Percentiles rank a stretch among this genome's conserved stretches.
These are phyloP conservation scores for Sinella curviseta DNA, from an alignment of 1,140 invertebrate genomes.

Conservation along the genomic window DNA sequence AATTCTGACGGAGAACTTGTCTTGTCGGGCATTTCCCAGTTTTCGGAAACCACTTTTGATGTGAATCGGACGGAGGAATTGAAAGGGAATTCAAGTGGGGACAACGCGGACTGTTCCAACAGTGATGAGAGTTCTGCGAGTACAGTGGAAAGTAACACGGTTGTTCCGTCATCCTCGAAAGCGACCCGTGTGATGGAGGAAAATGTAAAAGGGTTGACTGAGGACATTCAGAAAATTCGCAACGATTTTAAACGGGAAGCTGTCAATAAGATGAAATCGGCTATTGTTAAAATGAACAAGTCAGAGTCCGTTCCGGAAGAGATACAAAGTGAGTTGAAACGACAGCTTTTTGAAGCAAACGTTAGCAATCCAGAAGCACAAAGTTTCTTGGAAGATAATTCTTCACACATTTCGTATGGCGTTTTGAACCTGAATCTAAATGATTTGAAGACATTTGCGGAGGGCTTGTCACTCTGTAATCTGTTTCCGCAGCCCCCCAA, in stretches of 20 bases:
- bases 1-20: conserved; percentile 34
- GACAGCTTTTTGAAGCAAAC: background rate
- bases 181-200: too few relatives aligned
- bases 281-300: background rate
- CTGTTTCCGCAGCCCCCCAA: background rate
- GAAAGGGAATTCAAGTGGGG: background rate
- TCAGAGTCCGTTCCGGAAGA: background rate
- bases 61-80: conserved; percentile 4
- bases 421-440: conserved; percentile 8
- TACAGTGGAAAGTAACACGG: background rate
- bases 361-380: background rate
- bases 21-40: conserved; percentile 29
- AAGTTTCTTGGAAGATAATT: background rate
- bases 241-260: too few relatives aligned
- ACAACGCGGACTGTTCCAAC: background rate
- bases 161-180: background rate
- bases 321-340: background rate
- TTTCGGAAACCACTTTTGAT: conserved; percentile 13
- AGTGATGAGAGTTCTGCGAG: background rate
- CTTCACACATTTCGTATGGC: background rate
- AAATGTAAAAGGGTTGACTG: too few relatives aligned
- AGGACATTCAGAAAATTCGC: too few relatives aligned
- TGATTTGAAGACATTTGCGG: background rate
- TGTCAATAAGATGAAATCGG: background rate
- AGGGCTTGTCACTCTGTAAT: background rate